Conservation (phyloP, 2,888 invertebrate species). For the Epistrophe eligans region DNA sequence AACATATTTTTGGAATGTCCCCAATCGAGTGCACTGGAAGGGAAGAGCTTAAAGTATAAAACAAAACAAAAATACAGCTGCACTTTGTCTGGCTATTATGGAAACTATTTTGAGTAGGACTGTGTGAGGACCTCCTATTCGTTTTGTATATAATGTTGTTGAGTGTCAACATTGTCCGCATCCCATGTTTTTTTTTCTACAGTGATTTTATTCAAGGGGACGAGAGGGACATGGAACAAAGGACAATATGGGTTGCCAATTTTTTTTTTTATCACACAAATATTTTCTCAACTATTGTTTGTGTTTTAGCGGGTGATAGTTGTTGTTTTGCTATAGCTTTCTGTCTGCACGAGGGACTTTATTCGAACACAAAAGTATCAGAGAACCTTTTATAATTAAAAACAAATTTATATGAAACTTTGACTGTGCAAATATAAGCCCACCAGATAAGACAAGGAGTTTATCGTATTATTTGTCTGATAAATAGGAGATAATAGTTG, state of each 20-base stretch:
- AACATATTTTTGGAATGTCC: conserved; percentile 33
- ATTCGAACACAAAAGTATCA: conserved; percentile 31
- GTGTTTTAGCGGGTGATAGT: neutral
- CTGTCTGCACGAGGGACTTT: conserved; percentile 18
- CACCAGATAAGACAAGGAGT: neutral
- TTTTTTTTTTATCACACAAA: neutral
- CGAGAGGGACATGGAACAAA: neutral
- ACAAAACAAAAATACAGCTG: neutral
- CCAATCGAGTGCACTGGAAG: conserved; percentile 28
- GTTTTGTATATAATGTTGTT: neutral
- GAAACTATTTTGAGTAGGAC: conserved; percentile 15
- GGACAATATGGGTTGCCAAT: neutral
- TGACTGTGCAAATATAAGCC: conserved; percentile 6
- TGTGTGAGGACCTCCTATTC: neutral
- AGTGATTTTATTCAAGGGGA: neutral
- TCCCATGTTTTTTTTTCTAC: conserved; percentile 5
- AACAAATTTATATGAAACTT: conserved; percentile 23
- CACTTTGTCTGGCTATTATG: conserved; percentile 37
- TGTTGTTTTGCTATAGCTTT: neutral
- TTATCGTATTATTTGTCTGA: conserved; percentile 12
- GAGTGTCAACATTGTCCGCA: conserved; percentile 4
- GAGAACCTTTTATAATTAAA: neutral
- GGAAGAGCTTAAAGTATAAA: conserved; percentile 10
- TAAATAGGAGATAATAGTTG: conserved; percentile 30
- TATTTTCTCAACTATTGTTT: neutral